Conservation (phyloP, 2,113 vertebrate genomes). For the Phalacrocorax aristotelis region DNA sequence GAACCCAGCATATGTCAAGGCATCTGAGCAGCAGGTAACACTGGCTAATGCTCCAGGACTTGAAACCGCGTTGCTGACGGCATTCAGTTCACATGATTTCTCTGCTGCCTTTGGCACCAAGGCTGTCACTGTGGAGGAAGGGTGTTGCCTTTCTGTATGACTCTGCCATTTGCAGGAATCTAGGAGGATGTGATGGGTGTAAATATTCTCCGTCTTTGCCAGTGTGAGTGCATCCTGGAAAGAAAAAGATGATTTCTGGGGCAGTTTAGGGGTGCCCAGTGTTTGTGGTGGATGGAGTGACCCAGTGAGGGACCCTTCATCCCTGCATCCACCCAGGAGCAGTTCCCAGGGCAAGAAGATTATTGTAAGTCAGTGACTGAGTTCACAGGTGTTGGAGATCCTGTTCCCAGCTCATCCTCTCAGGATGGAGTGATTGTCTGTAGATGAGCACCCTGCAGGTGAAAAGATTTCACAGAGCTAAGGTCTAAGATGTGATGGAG, state of each 20-base stretch:
- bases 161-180: not conserved
- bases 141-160: slow-evolving; percentile 15
- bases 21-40: not conserved
- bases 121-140: not conserved
- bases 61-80: not conserved
- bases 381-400: not conserved
- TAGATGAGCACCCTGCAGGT: not conserved
- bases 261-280: not conserved
- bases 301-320: not conserved
- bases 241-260: not conserved
- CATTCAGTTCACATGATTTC: not conserved
- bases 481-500: not conserved
- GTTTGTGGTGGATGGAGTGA: not conserved
- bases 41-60: slow-evolving; percentile 25
- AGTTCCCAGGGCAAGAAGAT: not conserved
- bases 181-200: not conserved
- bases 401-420: not conserved
- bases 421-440: not conserved
- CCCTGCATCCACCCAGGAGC: not conserved
- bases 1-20: not conserved
- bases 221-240: not conserved
- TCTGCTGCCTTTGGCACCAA: not conserved
- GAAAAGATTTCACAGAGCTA: not conserved
- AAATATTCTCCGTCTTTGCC: not conserved
- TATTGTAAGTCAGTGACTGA: not conserved